Percentiles rank a stretch among this genome's conserved stretches.
These are phyloP conservation scores for Atopsyche davidsoni DNA, from an alignment of 1,140 invertebrate species.

Conservation along the genomic window DNA sequence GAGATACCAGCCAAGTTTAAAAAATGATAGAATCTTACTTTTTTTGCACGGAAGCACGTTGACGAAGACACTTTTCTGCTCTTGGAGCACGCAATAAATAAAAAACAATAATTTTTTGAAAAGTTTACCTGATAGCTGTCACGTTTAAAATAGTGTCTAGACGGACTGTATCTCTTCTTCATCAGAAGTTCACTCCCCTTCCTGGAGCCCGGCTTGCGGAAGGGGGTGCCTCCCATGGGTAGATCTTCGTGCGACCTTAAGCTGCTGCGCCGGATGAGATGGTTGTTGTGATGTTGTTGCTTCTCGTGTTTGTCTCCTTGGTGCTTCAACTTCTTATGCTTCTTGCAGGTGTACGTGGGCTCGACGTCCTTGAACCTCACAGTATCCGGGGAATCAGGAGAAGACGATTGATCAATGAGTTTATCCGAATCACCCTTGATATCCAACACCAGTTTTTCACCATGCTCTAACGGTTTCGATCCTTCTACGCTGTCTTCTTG, in stretches of 20 bases:
- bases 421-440: conserved; percentile 20
- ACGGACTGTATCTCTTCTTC: conserved; percentile 38
- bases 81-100: too few relatives aligned
- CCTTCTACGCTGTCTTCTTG: conserved; percentile 29
- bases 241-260: too few relatives aligned
- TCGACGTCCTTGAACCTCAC: conserved; percentile 18
- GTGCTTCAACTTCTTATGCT: conserved; percentile 18
- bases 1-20: too few relatives aligned
- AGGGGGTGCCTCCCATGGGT: too few relatives aligned
- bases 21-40: too few relatives aligned
- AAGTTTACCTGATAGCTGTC: conserved; percentile 46
- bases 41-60: too few relatives aligned
- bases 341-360: conserved; percentile 20
- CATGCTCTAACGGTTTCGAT: conserved; percentile 19
- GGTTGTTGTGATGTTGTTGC: neutral
- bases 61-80: too few relatives aligned
- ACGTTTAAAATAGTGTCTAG: conserved; percentile 37
- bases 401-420: conserved; percentile 24
- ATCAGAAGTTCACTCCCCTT: conserved; percentile 23
- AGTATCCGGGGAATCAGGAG: conserved; percentile 17
- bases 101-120: too few relatives aligned
- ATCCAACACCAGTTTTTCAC: conserved; percentile 29
- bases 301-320: neutral
- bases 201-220: too few relatives aligned
- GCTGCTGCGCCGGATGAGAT: conserved; percentile 39